Base-by-base conservation (phyloP, 2,113 vertebrate species). In the Orthonyx spaldingii region DNA sequence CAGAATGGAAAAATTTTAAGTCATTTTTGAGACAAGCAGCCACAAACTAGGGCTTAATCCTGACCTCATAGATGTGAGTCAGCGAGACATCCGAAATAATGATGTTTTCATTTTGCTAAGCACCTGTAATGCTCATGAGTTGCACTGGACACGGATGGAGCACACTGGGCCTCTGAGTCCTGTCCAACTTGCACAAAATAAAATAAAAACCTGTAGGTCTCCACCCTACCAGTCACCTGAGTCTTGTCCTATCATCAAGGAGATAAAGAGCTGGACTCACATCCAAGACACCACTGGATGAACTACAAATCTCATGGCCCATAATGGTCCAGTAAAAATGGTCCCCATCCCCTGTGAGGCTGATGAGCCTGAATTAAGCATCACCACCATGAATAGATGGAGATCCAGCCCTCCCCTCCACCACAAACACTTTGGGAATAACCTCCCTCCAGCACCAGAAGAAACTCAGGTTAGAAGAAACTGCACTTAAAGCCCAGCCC, bases 311-410 rank as follows among this genome's bases (percentile, higher is more conserved):
- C 33, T 64, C 46, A 19, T 5, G 59, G 49, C 27, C 27, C 57
- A 4, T 35, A 64, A 47, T 0, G 2, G 19, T 15, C 57, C 57
- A 35, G 63, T 56, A 64, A 11, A 7, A 68, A 20, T 6, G 13
- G 7, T 27, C 47, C 35, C 57, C 44, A 20, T 9, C 5, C 15
- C 10, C 17, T 42, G 28, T 19, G 32, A 37, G 18, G 44, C 55
- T 5, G 1, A 32, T 11, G 26, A 56, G 44, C 35, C 3, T 22
- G 30, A 76, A 37, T 49, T 28, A 49, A 52, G 5, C 63, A 24
- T 49, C 46, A 76, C n/a, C 65, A 42, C 44, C 10, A 2, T 0
- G 7, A 71, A 39, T 0, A 85, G 42, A 30, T 0, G 1, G 66
- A 80, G 28, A 63, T 5, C 11, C 37, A 68, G 23, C 9, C 50